phyloP scores from a whole-genome alignment of 2,888 invertebrate genomes.

The Heliconius sara region DNA sequence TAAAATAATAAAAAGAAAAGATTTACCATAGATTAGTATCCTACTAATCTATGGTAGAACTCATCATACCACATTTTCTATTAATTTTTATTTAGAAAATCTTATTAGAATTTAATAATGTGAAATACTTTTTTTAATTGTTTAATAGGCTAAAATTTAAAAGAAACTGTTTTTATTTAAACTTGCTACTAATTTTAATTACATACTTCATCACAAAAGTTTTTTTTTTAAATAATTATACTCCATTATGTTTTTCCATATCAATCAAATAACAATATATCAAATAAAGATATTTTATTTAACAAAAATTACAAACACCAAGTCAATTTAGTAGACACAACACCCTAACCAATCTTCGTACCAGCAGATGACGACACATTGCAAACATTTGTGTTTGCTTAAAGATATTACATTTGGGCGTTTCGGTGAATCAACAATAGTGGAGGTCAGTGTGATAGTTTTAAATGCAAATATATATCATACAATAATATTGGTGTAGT shows the following conservation, averaged over 20 bases:
- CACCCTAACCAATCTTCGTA: neutral
- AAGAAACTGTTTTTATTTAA: too few relatives aligned
- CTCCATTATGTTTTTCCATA: too few relatives aligned
- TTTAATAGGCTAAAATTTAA: neutral
- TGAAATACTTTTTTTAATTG: neutral
- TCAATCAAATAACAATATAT: too few relatives aligned
- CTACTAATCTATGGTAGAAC: too few relatives aligned
- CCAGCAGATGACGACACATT: neutral
- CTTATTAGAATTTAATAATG: neutral
- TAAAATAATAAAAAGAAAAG: neutral
- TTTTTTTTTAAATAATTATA: too few relatives aligned
- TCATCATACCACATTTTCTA: too few relatives aligned
- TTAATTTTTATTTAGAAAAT: neutral
- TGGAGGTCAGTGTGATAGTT: constrained; percentile 2
- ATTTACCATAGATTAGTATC: too few relatives aligned
- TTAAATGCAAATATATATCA: neutral
- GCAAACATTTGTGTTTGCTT: constrained; percentile 5
- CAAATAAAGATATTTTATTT: too few relatives aligned
- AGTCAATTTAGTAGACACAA: neutral
- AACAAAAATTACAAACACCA: neutral
- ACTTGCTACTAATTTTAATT: too few relatives aligned
- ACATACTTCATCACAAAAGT: too few relatives aligned
- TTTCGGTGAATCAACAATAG: neutral
- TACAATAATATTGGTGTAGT: neutral
- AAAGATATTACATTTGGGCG: neutral